phyloP scores from a whole-genome alignment of 1,140 invertebrate species.

The Pogonomyrmex barbatus region DNA sequence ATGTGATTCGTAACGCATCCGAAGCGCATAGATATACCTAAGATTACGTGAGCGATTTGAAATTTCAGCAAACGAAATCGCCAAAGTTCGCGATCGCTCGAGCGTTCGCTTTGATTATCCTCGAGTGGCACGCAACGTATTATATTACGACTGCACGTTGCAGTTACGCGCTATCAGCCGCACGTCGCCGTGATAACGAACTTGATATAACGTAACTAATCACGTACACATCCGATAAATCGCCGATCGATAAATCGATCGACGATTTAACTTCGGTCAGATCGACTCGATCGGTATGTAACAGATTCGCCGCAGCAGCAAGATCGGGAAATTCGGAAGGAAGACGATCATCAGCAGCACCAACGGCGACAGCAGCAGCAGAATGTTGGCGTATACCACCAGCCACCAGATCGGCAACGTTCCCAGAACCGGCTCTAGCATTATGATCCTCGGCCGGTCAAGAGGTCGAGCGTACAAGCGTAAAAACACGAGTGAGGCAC shows the following conservation, averaged over 20 bases:
- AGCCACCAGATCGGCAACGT: slow-evolving; percentile 83
- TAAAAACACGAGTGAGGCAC: slow-evolving; percentile 28
- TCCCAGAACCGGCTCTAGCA: slow-evolving; percentile 80
- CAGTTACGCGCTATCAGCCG: no score
- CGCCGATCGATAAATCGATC: not conserved
- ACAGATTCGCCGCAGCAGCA: slow-evolving; percentile 83
- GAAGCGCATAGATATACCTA: not conserved
- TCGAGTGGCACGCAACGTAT: not conserved
- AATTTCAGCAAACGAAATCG: not conserved
- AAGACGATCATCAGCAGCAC: slow-evolving; percentile 81
- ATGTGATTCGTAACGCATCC: not conserved
- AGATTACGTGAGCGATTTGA: slow-evolving; percentile 3
- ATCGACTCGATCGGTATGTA: slow-evolving; percentile 84
- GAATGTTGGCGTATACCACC: slow-evolving; percentile 79
- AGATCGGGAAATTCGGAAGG: slow-evolving; percentile 83
- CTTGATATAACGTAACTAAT: not conserved
- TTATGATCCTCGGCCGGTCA: slow-evolving; percentile 66
- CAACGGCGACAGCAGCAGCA: slow-evolving; percentile 82
- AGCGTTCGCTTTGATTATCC: slow-evolving; percentile 20
- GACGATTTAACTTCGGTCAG: slow-evolving; percentile 64
- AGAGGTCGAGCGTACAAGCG: slow-evolving; percentile 19
- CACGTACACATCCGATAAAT: not conserved
- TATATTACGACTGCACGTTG: not conserved
- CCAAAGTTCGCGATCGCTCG: not conserved
- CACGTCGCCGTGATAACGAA: no score